Evolutionary conservation across 1,140 invertebrate species (phyloP).

Genomic region (Pemphigus obesinymphae): DNA sequence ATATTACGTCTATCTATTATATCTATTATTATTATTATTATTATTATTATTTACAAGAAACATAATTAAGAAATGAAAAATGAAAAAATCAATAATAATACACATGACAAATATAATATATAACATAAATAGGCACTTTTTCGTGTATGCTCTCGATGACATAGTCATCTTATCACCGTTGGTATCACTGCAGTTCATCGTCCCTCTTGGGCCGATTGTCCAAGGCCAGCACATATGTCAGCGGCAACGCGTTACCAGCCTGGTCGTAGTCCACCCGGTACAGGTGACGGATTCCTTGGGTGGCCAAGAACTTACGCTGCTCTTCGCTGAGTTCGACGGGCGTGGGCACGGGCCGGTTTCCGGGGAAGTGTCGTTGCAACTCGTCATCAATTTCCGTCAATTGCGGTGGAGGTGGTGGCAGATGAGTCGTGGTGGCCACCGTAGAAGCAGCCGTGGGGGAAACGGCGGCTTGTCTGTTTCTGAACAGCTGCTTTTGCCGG

Average conservation of each 20-base stretch:
- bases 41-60: too few species aligned
- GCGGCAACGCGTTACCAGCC: constrained; percentile 38
- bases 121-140: not conserved
- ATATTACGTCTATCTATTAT: too few species aligned
- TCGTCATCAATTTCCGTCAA: not conserved
- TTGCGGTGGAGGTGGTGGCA: constrained; percentile 42
- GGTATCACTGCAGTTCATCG: too few species aligned
- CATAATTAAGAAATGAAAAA: too few species aligned
- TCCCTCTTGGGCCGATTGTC: constrained; percentile 31
- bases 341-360: constrained; percentile 50
- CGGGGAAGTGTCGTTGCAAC: constrained; percentile 44
- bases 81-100: too few species aligned
- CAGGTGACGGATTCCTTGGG: constrained; percentile 52
- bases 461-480: too few species aligned
- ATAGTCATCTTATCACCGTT: not conserved
- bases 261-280: constrained; percentile 46
- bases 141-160: too few species aligned
- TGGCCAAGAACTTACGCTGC: constrained; percentile 47
- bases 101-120: too few species aligned
- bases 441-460: too few species aligned
- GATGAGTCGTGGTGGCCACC: not conserved
- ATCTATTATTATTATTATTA: too few species aligned
- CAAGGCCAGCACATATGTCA: constrained; percentile 44
- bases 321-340: constrained; percentile 50
- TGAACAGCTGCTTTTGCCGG: not conserved